A percentile compares a stretch with the other conserved stretches of the same genome.
phyloP scores from a whole-genome alignment of 2,797 vertebrate genomes.

The Phaenicophaeus curvirostris region DNA sequence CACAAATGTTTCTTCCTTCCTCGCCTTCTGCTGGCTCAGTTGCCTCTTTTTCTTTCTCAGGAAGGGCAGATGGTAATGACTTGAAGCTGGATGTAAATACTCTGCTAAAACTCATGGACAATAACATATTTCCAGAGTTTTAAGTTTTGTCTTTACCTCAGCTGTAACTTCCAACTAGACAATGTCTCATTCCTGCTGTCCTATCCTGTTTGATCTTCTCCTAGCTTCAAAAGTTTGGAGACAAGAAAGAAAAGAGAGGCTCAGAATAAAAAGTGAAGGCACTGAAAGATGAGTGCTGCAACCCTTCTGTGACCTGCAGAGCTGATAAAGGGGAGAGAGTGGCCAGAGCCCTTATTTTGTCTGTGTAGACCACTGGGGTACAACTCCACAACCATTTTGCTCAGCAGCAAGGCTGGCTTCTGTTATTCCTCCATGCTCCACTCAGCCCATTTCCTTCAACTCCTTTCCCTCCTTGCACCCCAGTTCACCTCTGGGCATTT shows the following conservation, averaged over 20 bases:
- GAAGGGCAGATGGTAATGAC: neutral
- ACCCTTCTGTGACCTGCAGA: neutral
- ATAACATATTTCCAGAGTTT: neutral
- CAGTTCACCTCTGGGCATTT: neutral
- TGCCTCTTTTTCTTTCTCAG: neutral
- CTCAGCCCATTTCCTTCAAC: neutral
- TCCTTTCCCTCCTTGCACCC: neutral
- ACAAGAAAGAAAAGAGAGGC: neutral
- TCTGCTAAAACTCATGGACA: neutral
- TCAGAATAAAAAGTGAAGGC: neutral
- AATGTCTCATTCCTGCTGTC: neutral
- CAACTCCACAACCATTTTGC: neutral
- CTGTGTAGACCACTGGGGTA: neutral
- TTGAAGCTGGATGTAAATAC: neutral
- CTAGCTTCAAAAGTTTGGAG: neutral
- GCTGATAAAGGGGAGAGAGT: neutral
- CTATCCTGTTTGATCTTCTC: neutral
- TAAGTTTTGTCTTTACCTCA: too few species aligned
- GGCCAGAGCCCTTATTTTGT: neutral
- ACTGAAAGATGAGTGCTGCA: neutral
- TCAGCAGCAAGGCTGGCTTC: neutral
- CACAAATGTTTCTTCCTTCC: neutral
- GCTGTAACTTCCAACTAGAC: neutral
- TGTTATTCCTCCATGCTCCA: accelerated
- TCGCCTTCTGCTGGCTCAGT: neutral